These are phyloP conservation scores for Octopus sinensis DNA, from an alignment of 1,140 invertebrate species.

Conservation along the genomic window DNA sequence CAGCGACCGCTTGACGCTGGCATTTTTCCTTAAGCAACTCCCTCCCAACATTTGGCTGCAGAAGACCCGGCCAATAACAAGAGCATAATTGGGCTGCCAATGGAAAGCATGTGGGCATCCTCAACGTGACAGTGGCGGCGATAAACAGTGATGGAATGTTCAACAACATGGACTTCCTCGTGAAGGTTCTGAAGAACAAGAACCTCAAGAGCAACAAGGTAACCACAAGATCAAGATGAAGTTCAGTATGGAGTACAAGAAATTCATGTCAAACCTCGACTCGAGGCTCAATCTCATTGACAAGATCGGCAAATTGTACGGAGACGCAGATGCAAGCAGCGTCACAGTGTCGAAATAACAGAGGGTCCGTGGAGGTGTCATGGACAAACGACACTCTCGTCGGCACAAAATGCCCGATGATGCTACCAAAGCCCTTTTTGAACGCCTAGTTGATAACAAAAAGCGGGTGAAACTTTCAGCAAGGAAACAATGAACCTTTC, in stretches of 20 bases:
- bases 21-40: slow-evolving; percentile 65
- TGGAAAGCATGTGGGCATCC: slow-evolving; percentile 67
- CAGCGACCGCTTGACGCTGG: slow-evolving; percentile 70
- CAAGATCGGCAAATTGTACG: slow-evolving; percentile 72
- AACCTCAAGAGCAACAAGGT: too few relatives aligned
- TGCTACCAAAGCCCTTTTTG: slow-evolving; percentile 70
- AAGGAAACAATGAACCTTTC: slow-evolving; percentile 71
- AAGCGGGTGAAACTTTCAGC: slow-evolving; percentile 63
- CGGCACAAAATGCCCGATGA: slow-evolving; percentile 71
- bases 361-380: slow-evolving; percentile 63
- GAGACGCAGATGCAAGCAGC: slow-evolving; percentile 70
- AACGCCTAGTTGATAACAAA: slow-evolving; percentile 62
- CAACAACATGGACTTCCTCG: too few relatives aligned
- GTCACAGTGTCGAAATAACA: slow-evolving; percentile 69
- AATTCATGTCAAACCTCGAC: too few relatives aligned
- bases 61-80: slow-evolving; percentile 29
- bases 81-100: slow-evolving; percentile 63
- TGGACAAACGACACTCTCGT: slow-evolving; percentile 79
- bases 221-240: too few relatives aligned
- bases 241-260: too few relatives aligned
- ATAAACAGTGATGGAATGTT: too few relatives aligned
- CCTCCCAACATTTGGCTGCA: slow-evolving; percentile 34
- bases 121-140: too few relatives aligned
- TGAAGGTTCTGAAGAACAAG: too few relatives aligned
- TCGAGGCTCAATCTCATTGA: too few relatives aligned